Base-by-base conservation (phyloP, 2,888 invertebrate genomes). In the Salpingus planirostris region DNA sequence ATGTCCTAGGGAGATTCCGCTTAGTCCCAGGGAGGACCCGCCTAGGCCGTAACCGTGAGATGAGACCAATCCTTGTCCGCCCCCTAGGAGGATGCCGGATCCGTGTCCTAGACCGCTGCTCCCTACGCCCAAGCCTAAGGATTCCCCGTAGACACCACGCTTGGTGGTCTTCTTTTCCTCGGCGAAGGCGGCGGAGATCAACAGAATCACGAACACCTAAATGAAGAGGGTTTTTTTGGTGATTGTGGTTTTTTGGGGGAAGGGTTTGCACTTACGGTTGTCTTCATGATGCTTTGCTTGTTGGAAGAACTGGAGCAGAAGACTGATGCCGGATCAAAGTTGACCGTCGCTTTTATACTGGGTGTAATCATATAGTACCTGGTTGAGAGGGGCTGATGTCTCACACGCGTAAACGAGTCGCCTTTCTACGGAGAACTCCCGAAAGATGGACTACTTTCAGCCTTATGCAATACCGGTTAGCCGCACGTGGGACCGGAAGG, bases 71-170 rank as follows among this genome's bases (percentile, higher is more conserved):
- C 33, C 35, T 15, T 32, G 26, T 21, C 43, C 44, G 25, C 44
- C 39, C 22, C 40, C 42, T 4, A 42, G 36, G 29, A 23, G 21
- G 18, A 38, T 11, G 24, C 40, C 40, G 12, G 23, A 26, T 3
- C 41, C 42, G 31, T 42, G 33, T 40, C 58, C 60, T 44, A 54
- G 49, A 51, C 55, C 51, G 47, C 30, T 32, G 37, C 47, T 46
- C 41, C 54, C 53, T 38, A 38, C 51, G 42, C 57, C 54, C 23
- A 54, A 52, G 42, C 49, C 56, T 30, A 58, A 44, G 37, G 59
- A 56, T 54, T 60, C 60, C 29, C 63, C 67, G 44, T 60, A 62
- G 50, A 67, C 59, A 48, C 68, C 67, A 50, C 68, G 64, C 57
- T 66, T 65, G 7, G 58, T 52, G 55, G 55, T 58, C 47, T 63